Evolutionary conservation across 1,140 invertebrate genomes (phyloP).

Genomic region (Drosophila busckii): DNA sequence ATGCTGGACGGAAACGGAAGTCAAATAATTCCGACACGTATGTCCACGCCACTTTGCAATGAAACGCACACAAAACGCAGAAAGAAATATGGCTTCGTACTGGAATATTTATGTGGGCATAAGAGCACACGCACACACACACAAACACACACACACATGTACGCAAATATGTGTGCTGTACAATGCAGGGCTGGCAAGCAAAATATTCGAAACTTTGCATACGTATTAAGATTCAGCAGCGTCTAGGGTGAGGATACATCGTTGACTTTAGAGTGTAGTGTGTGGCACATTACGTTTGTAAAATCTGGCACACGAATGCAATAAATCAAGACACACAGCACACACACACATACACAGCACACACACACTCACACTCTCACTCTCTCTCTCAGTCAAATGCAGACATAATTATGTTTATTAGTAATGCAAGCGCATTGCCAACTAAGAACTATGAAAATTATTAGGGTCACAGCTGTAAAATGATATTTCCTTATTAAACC

Average conservation of each 20-base stretch:
- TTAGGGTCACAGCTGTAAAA: constrained; percentile 77
- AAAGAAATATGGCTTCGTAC: constrained; percentile 69
- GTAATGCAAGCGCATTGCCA: constrained; percentile 61
- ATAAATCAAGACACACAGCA: constrained; percentile 68
- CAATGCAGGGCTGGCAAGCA: constrained; percentile 45
- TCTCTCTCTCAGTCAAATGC: constrained; percentile 14
- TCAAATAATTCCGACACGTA: constrained; percentile 74
- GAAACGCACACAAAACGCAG: constrained; percentile 58
- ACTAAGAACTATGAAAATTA: constrained; percentile 63
- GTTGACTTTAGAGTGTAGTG: constrained; percentile 30
- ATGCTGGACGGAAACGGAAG: constrained; percentile 45
- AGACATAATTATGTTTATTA: constrained; percentile 68
- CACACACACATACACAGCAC: constrained; percentile 12
- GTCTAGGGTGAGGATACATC: background rate
- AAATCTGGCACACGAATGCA: constrained; percentile 77
- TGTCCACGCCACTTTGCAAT: constrained; percentile 67
- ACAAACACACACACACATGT: constrained; percentile 9
- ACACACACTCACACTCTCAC: constrained; percentile 13
- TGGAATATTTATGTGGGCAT: constrained; percentile 62
- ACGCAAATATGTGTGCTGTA: constrained; percentile 28
- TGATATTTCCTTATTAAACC: constrained; percentile 77
- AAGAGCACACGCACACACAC: constrained; percentile 24
- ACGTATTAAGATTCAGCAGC: constrained; percentile 42
- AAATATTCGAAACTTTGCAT: constrained; percentile 75
- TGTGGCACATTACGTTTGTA: constrained; percentile 71